These are phyloP conservation scores for Trichomalopsis sarcophagae DNA, from an alignment of 1,140 invertebrate genomes.

Conservation along the genomic window DNA sequence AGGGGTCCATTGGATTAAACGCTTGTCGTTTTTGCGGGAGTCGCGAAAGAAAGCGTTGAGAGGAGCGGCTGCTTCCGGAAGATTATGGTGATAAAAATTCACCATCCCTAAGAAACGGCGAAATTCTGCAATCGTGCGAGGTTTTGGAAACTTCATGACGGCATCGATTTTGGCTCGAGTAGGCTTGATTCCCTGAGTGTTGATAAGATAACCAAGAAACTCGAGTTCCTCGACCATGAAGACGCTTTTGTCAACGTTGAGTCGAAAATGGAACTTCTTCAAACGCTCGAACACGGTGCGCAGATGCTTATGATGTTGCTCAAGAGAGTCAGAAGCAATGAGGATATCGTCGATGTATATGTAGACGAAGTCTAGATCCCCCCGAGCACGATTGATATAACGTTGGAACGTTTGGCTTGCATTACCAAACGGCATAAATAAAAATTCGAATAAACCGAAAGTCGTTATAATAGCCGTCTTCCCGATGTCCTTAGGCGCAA, in stretches of 20 bases:
- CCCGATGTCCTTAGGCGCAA: neutral
- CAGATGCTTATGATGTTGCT: conserved; percentile 20
- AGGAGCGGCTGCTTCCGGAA: neutral
- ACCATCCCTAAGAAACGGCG: neutral
- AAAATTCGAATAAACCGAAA: conserved; percentile 21
- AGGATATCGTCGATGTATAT: conserved; percentile 31
- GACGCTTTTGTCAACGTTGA: neutral
- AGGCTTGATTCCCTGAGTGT: neutral
- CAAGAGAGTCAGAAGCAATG: neutral
- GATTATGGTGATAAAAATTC: neutral
- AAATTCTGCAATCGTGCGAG: neutral
- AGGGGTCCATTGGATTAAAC: neutral
- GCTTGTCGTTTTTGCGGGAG: neutral
- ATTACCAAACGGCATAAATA: conserved; percentile 19
- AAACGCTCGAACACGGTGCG: neutral
- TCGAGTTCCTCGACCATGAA: neutral
- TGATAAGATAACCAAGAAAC: conserved; percentile 4
- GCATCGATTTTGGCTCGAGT: neutral
- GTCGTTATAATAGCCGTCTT: conserved; percentile 29
- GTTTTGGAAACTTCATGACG: neutral
- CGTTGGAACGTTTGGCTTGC: conserved; percentile 30
- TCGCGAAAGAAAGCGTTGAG: neutral
- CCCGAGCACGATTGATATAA: neutral
- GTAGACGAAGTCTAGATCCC: conserved; percentile 17
- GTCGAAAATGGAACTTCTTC: neutral